Percentiles rank a stretch among this genome's conserved stretches.
Evolutionary conservation across 1,140 invertebrate genomes (phyloP).

Genomic region (Wasmannia auropunctata): DNA sequence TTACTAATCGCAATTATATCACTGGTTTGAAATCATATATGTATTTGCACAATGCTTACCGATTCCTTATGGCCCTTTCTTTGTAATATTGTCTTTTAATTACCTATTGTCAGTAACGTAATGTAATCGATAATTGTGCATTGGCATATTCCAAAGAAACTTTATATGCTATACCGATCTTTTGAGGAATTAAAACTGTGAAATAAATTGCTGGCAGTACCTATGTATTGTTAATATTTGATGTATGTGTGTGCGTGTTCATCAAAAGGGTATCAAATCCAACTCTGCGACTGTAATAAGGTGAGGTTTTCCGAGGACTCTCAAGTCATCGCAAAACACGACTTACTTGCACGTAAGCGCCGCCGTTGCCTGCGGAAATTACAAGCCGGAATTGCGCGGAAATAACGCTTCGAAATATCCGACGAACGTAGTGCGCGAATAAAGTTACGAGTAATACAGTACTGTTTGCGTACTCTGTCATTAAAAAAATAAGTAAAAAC

Average conservation of each 20-base stretch:
- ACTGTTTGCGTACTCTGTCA: background rate
- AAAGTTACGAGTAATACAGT: conserved; percentile 11
- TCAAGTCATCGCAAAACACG: conserved; percentile 22
- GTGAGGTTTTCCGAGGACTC: conserved; percentile 7
- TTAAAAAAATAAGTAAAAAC: background rate
- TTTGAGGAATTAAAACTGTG: background rate
- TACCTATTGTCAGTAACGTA: too few relatives aligned
- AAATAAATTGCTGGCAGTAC: background rate
- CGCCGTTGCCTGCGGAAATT: conserved; percentile 51
- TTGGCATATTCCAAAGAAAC: background rate
- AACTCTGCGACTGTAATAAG: background rate
- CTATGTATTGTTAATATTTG: background rate
- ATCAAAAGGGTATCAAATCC: conserved; percentile 1
- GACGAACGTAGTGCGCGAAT: conserved; percentile 10
- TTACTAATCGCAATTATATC: too few relatives aligned
- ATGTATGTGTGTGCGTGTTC: background rate
- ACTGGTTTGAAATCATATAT: too few relatives aligned
- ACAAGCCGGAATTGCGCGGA: conserved; percentile 51
- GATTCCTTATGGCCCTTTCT: too few relatives aligned
- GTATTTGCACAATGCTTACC: too few relatives aligned
- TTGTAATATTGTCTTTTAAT: too few relatives aligned
- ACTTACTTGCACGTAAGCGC: conserved; percentile 16
- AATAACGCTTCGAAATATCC: conserved; percentile 49
- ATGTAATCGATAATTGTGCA: conserved; percentile 10
- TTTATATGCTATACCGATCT: background rate